A percentile compares a stretch with the other conserved stretches of the same genome.
Conservation (phyloP, 2,113 vertebrate genomes). For the Silurus glanis region DNA sequence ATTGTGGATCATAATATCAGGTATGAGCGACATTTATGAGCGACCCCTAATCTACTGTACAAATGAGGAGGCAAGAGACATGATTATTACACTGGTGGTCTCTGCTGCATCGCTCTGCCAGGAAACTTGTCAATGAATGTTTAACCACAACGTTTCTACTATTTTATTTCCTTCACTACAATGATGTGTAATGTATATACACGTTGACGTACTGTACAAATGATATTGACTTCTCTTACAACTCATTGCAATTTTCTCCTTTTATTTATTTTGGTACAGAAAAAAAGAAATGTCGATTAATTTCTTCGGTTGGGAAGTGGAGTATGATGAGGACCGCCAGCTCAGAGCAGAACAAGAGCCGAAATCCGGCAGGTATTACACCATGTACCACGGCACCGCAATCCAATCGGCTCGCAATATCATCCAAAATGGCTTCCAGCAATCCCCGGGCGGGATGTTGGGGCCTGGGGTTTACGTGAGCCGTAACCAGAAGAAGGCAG, state of each 20-base stretch:
- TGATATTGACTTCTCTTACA: background rate
- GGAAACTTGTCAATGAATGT: too few species aligned
- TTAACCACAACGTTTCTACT: too few species aligned
- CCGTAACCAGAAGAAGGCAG: slow-evolving; percentile 63
- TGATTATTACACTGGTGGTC: too few species aligned
- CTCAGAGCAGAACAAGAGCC: slow-evolving; percentile 46
- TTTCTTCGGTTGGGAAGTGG: slow-evolving; percentile 54
- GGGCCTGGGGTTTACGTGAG: slow-evolving; percentile 72
- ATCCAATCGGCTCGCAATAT: slow-evolving; percentile 55
- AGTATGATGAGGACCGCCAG: slow-evolving; percentile 50
- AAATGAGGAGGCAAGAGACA: too few species aligned
- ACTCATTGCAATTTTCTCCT: background rate
- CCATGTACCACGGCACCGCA: slow-evolving; percentile 61
- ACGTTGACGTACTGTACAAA: background rate
- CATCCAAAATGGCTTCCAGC: slow-evolving; percentile 63
- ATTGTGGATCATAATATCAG: too few species aligned
- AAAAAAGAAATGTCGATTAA: slow-evolving; percentile 31
- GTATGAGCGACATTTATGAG: too few species aligned
- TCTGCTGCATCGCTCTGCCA: too few species aligned
- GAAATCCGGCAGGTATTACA: slow-evolving; percentile 48
- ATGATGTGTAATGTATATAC: background rate
- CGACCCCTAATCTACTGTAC: too few species aligned
- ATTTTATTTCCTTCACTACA: too few species aligned
- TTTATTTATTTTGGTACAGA: background rate
- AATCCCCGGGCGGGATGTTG: slow-evolving; percentile 66